These are phyloP conservation scores for Cirrhinus molitorella DNA, from an alignment of 2,797 vertebrate species.

Conservation along the genomic window DNA sequence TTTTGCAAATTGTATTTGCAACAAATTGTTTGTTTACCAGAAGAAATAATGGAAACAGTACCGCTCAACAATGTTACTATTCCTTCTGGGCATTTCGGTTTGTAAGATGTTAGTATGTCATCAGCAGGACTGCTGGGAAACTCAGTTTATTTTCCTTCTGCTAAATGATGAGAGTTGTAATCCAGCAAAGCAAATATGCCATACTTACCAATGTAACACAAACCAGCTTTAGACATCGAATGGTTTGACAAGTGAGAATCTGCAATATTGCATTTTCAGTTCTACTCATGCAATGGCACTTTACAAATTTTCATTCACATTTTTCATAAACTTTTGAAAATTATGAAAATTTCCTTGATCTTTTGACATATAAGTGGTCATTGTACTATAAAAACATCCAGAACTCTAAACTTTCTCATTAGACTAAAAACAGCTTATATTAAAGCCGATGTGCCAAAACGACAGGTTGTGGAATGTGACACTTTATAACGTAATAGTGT, in stretches of 20 bases:
- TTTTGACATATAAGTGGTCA: no score
- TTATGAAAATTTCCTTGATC: no score
- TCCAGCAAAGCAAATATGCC: constrained; percentile 77
- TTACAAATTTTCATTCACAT: not conserved
- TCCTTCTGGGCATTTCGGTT: constrained; percentile 57
- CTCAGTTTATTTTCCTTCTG: constrained; percentile 75
- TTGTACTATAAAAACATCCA: no score
- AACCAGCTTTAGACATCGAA: constrained; percentile 13
- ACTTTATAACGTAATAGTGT: no score
- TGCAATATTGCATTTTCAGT: not conserved
- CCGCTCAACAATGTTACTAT: not conserved
- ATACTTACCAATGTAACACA: constrained; percentile 66
- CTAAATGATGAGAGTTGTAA: constrained; percentile 70
- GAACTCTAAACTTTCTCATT: no score
- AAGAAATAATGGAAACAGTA: not conserved
- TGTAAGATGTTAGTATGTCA: constrained; percentile 71
- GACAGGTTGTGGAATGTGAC: no score
- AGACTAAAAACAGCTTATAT: no score
- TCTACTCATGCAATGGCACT: not conserved
- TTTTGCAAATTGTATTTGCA: not conserved
- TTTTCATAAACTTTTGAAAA: no score
- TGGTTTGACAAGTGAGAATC: constrained; percentile 7
- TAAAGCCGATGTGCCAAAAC: no score
- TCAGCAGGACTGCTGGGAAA: constrained; percentile 74
- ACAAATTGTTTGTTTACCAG: not conserved